Evolutionary conservation across 2,888 invertebrate species (phyloP).

Genomic region (Pristionchus japonicus): DNA sequence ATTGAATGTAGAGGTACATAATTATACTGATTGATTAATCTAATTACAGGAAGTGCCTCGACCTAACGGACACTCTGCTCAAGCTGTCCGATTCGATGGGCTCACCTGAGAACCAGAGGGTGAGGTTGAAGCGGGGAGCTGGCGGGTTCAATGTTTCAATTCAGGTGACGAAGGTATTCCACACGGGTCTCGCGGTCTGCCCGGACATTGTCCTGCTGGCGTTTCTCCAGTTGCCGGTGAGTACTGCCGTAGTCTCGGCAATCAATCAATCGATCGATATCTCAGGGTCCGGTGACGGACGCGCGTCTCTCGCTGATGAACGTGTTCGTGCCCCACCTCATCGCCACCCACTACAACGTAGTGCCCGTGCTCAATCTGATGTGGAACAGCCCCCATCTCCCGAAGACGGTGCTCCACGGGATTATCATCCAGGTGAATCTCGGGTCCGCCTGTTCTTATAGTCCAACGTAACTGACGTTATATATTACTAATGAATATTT

Average conservation of each 20-base stretch:
- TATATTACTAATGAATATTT: constrained; percentile 78
- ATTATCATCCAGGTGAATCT: constrained; percentile 46
- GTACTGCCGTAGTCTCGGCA: not conserved
- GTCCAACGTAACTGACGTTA: not conserved
- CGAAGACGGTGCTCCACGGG: constrained; percentile 39
- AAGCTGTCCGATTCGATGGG: constrained; percentile 81
- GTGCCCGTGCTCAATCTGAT: constrained; percentile 95
- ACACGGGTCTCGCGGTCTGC: constrained; percentile 78
- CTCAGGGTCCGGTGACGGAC: not conserved
- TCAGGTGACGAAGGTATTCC: constrained; percentile 48
- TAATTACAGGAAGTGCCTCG: constrained; percentile 84
- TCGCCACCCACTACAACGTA: constrained; percentile 90
- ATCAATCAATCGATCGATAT: not conserved
- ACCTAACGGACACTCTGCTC: constrained; percentile 89
- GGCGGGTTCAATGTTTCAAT: not conserved
- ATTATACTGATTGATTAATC: not conserved
- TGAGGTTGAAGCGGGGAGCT: not conserved
- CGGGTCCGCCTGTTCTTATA: not conserved
- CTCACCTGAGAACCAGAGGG: constrained; percentile 43
- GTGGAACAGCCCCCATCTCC: constrained; percentile 80
- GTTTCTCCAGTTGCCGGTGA: constrained; percentile 84
- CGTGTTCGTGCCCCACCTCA: constrained; percentile 27
- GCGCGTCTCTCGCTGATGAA: constrained; percentile 16
- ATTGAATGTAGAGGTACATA: not conserved
- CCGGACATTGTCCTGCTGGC: constrained; percentile 93